A percentile compares a stretch with the other conserved stretches of the same genome.
These are phyloP conservation scores for Oenanthe oenanthe DNA, from an alignment of 2,113 vertebrate species.

Conservation along the genomic window DNA sequence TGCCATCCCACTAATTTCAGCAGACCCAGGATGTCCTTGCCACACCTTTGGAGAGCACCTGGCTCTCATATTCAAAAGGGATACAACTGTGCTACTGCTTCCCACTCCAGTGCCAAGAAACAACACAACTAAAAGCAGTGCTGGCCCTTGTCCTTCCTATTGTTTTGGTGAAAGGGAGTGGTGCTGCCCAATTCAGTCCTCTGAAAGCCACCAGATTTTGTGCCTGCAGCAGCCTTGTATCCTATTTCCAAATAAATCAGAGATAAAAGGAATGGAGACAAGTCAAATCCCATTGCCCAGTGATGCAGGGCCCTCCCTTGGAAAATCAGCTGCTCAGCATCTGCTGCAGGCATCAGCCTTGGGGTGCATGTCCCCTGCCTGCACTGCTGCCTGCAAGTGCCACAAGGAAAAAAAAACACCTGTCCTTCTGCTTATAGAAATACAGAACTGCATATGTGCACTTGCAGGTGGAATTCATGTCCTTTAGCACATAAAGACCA, in stretches of 20 bases:
- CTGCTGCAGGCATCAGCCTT: background rate
- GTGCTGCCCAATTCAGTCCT: background rate
- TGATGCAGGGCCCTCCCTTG: background rate
- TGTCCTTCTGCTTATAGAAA: background rate
- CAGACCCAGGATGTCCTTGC: background rate
- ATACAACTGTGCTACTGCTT: background rate
- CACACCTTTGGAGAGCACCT: background rate
- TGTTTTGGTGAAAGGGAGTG: background rate
- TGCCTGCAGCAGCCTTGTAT: background rate
- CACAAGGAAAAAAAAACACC: background rate
- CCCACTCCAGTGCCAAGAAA: background rate
- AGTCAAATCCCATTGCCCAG: background rate
- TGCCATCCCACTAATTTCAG: background rate
- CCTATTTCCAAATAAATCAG: background rate
- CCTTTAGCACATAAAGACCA: background rate
- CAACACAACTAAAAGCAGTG: background rate
- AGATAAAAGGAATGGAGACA: background rate
- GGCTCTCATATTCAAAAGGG: background rate
- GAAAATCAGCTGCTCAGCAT: background rate
- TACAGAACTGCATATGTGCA: background rate
- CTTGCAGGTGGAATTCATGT: background rate
- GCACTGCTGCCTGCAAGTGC: background rate
- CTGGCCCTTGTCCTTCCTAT: background rate
- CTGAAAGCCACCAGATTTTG: background rate
- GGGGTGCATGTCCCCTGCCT: background rate